Base-by-base conservation (phyloP, 2,113 vertebrate genomes). In the Megalops atlanticus region DNA sequence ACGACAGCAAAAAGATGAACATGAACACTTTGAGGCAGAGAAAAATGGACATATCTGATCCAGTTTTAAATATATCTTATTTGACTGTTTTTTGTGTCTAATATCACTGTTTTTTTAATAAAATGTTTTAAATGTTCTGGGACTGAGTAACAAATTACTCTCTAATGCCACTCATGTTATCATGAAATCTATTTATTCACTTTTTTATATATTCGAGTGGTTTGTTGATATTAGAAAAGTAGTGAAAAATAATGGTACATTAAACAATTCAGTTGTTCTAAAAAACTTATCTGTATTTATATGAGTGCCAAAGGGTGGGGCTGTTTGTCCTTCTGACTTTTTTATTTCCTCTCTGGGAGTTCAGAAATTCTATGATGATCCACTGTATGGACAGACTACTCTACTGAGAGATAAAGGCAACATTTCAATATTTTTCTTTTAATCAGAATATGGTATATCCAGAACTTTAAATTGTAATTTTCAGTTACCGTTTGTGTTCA, bases 161-260 rank as follows among this genome's bases (percentile, higher is more conserved):
- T 81, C 85, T 85, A n/a, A n/a, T n/a, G 70, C 75, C 84, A 82
- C 73, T 82, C 82, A 82, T 82, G 43, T 87, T 86, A 88, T 84
- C 86, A 86, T 86, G 69, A 89, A 92, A 86, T 90, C 86, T 94
- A 94, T 95, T 95, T 94, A 94, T 95, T 84, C 87, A 91, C 84
- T 36, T 89, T 88, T 89, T 87, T n/a, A 78, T 89, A 89, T 84
- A 85, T 86, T 73, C 38, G 88, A 90, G 90, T 90, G 89, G 87
- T 91, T 90, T 89, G 84, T 82, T 84, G 86, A 87, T 84, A 87
- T 88, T n/a, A n/a, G 81, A 36, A 85, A 76, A 83, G 39, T 74
- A 52, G 85, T 74, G 82, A 86, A 84, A 86, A 81, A 76, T 82
- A 86, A 86, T 81, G 86, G 88, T 82, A 71, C 76, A 6, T 81